phyloP scores from a whole-genome alignment of 1,140 invertebrate genomes.

The Heliconius nattereri region DNA sequence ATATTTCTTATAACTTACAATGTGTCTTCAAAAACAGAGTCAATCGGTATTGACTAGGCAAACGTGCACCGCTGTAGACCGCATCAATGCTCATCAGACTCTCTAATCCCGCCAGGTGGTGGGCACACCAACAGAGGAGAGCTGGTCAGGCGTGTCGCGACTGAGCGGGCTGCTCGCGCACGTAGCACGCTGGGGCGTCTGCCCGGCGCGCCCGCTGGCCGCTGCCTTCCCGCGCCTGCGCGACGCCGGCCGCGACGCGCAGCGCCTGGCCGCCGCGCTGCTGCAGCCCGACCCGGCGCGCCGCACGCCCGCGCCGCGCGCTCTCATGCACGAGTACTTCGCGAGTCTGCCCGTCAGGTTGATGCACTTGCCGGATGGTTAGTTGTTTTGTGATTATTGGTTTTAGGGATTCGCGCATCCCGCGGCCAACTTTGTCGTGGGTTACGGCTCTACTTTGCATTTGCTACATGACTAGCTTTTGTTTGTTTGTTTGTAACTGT shows the following conservation, averaged over 20 bases:
- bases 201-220: conserved; percentile 89
- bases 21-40: too few species aligned
- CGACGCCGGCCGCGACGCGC: conserved; percentile 91
- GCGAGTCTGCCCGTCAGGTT: conserved; percentile 91
- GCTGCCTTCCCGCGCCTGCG: conserved; percentile 93
- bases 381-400: conserved; percentile 52
- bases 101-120: too few species aligned
- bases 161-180: conserved; percentile 93
- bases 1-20: too few species aligned
- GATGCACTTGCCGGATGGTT: conserved; percentile 94
- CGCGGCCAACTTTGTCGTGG: too few species aligned
- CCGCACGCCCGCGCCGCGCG: conserved; percentile 93
- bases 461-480: too few species aligned
- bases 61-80: too few species aligned
- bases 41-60: too few species aligned
- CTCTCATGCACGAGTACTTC: conserved; percentile 95
- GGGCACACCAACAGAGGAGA: conserved; percentile 95
- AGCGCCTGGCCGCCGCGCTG: conserved; percentile 91
- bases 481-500: too few species aligned
- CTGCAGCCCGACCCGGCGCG: conserved; percentile 93
- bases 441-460: too few species aligned
- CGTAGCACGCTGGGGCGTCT: conserved; percentile 85
- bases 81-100: too few species aligned
- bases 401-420: too few species aligned
- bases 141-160: conserved; percentile 93